phyloP scores from a whole-genome alignment of 2,113 vertebrate species.

The Gracilinanus agilis region DNA sequence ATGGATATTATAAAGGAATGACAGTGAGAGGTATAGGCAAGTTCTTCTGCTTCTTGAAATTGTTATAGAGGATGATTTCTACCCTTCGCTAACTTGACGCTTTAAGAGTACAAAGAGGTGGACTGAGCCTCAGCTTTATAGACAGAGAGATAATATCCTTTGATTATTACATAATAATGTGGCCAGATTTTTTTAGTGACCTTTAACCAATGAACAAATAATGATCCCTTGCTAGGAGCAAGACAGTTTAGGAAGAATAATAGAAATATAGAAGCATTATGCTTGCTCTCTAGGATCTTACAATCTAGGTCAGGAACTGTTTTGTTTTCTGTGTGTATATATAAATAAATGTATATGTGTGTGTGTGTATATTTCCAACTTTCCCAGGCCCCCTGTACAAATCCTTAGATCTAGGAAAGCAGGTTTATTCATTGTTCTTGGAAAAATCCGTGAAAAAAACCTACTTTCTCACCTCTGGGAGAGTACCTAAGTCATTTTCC shows the following conservation, averaged over 20 bases:
- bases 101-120: too few relatives aligned
- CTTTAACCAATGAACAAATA: not conserved
- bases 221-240: not conserved
- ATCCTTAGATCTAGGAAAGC: not conserved
- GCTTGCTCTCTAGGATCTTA: not conserved
- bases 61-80: too few relatives aligned
- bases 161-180: not conserved
- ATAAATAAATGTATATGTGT: too few relatives aligned
- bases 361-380: not conserved
- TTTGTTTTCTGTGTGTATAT: too few relatives aligned
- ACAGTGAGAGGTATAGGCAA: too few relatives aligned
- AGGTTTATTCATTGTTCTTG: not conserved
- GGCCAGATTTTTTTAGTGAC: not conserved
- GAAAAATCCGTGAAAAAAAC: not conserved
- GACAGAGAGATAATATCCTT: not conserved
- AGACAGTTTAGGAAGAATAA: not conserved
- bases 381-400: not conserved
- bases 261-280: not conserved
- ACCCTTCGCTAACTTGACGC: too few relatives aligned
- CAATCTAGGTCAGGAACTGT: too few relatives aligned
- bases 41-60: too few relatives aligned
- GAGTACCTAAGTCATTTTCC: not conserved
- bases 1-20: not conserved
- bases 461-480: not conserved
- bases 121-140: too few relatives aligned